Evolutionary conservation across 1,140 invertebrate species (phyloP).

Genomic region (Panonychus citri): DNA sequence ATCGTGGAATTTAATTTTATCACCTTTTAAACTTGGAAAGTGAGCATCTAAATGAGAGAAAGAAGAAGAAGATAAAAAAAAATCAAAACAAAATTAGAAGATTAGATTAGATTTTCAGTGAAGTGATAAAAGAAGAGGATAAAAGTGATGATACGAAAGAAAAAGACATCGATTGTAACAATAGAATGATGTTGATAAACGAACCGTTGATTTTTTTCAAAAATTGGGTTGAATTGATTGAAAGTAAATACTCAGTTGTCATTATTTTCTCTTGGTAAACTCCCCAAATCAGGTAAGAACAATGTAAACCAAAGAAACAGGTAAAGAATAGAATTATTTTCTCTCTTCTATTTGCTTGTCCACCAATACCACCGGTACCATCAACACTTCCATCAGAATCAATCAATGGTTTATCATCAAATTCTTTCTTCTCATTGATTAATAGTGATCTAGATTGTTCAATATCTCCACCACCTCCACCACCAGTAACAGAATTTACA

Average conservation of each 20-base stretch:
- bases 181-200: slow-evolving; percentile 19
- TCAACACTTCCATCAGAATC: not conserved
- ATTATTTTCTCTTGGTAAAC: slow-evolving; percentile 44
- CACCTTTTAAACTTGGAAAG: too few species aligned
- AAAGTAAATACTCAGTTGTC: slow-evolving; percentile 40
- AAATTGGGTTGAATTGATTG: too few species aligned
- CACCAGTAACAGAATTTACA: not conserved
- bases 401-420: not conserved
- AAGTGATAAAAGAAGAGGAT: too few species aligned
- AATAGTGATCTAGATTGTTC: not conserved
- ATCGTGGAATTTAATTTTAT: slow-evolving; percentile 40
- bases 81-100: too few species aligned
- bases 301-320: slow-evolving; percentile 68
- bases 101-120: too few species aligned
- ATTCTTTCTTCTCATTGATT: not conserved
- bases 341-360: not conserved
- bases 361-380: not conserved
- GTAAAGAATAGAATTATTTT: not conserved
- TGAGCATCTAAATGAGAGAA: too few species aligned
- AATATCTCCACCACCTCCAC: not conserved
- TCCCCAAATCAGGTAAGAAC: slow-evolving; percentile 79
- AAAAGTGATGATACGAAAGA: not conserved
- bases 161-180: slow-evolving; percentile 17
- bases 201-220: not conserved
- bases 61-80: too few species aligned